Percentiles rank a stretch among this genome's conserved stretches.
These are phyloP conservation scores for Elgaria multicarinata DNA, from an alignment of 2,113 vertebrate species.

Conservation along the genomic window DNA sequence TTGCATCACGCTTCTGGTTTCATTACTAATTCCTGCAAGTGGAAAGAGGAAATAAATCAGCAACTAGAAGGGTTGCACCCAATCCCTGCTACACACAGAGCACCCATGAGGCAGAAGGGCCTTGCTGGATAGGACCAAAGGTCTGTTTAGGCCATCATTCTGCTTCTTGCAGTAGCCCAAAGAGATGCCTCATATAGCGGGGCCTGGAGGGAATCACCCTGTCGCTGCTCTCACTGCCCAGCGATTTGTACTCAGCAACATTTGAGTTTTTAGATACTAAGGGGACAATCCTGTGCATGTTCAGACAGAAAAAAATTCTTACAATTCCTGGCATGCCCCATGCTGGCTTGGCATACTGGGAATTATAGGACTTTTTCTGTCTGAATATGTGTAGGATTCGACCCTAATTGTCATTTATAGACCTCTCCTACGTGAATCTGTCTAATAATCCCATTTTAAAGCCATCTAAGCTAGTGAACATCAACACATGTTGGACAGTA, in stretches of 20 bases:
- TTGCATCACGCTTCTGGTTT: constrained; percentile 26
- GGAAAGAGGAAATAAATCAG: background rate
- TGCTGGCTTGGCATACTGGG: too few relatives aligned
- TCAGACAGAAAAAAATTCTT: too few relatives aligned
- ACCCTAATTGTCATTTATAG: too few relatives aligned
- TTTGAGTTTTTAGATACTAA: background rate
- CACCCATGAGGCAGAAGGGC: background rate
- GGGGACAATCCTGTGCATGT: too few relatives aligned
- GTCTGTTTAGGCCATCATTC: background rate
- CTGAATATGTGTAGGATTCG: too few relatives aligned
- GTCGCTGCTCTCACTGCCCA: background rate
- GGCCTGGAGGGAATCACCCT: background rate
- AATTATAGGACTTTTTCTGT: too few relatives aligned
- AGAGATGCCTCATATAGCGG: background rate
- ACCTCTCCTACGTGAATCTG: too few relatives aligned
- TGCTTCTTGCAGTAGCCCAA: background rate
- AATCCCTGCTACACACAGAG: background rate
- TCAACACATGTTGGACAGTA: background rate
- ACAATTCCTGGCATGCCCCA: too few relatives aligned
- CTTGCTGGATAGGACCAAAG: background rate
- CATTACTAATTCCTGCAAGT: constrained; percentile 37
- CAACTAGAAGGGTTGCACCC: background rate
- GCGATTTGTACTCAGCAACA: background rate
- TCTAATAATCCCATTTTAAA: too few relatives aligned
- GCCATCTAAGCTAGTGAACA: background rate